Evolutionary conservation across 1,140 invertebrate genomes (phyloP), one percentile per base, ranked within the genome.

Genomic region (Protaetia brevitarsis): DNA sequence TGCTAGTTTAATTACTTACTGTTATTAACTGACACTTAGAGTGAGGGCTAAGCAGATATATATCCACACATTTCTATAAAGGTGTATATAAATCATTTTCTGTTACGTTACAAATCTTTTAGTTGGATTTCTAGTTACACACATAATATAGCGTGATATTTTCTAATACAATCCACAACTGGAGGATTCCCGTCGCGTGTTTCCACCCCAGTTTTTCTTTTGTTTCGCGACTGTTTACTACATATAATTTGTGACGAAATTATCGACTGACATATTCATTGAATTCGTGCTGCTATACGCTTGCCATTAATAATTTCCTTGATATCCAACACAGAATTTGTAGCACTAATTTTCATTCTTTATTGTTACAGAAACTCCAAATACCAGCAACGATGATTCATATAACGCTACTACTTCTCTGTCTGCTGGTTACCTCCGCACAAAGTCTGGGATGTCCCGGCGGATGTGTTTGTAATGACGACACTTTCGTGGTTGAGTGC

Each of bases 391-490:
- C 58, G 21, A 74, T 74, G 71, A 68, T 75, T 51, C 26, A 16
- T 19, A 27, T 59, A 13, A 71, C 63, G 37, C 56, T 75, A 7
- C 64, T 76, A 3, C 65, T 83, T 34, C 68, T 81, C 26, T 67
- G 80, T 26, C 58, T 76, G 34, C 64, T 82, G 13, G 66, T 81
- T 36, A 74, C 76, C 2, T 68, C 76, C 16, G 77, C 77, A 16
- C 60, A 75, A 67, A 68, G 78, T 67, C 10, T 73, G 27, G 84
- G 79, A 69, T 95, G 93, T 77, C 93, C 92, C 0, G 85, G 77
- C 65, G 88, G 87, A 61, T 95, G 93, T 77, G 86, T 82, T 74
- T 95, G 93, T 79, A 91, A 96, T 78, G 93, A 96, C 72, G 90
- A 94, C 59, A 93, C 88, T 0, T 85, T 94, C 59, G 88, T 92